A percentile compares a stretch with the other conserved stretches of the same genome.
These are phyloP conservation scores for Mycalesis mineus DNA, from an alignment of 2,888 invertebrate genomes.

Conservation along the genomic window DNA sequence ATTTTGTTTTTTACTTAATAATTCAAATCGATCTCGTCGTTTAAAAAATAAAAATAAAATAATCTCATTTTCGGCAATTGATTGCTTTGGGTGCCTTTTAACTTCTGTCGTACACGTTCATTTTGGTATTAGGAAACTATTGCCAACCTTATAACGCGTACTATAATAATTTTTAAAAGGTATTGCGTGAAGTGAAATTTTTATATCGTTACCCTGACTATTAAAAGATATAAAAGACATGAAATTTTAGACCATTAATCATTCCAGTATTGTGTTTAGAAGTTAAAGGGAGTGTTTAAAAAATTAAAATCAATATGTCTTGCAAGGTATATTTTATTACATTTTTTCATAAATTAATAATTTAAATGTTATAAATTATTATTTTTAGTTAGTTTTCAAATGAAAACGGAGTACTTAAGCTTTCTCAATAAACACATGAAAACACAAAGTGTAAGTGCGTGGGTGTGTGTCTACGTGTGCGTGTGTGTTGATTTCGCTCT, in stretches of 20 bases:
- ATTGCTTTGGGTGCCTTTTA: not conserved
- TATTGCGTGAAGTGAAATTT: conserved; percentile 35
- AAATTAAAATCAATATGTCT: conserved; percentile 15
- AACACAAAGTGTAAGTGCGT: too few relatives aligned
- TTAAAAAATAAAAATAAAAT: too few relatives aligned
- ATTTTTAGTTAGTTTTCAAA: too few relatives aligned
- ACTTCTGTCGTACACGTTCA: conserved; percentile 9
- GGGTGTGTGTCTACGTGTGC: too few relatives aligned
- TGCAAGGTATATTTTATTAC: conserved; percentile 20
- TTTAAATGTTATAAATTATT: too few relatives aligned
- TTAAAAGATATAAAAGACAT: conserved; percentile 45
- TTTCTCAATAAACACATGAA: too few relatives aligned
- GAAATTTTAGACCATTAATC: conserved; percentile 33
- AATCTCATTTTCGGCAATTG: not conserved
- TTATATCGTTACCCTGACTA: conserved; percentile 35
- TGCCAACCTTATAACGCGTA: conserved; percentile 12
- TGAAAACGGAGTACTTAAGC: too few relatives aligned
- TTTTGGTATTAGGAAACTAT: conserved; percentile 22
- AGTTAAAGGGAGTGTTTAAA: conserved; percentile 16
- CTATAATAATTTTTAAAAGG: conserved; percentile 16
- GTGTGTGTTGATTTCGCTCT: too few relatives aligned
- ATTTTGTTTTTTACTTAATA: too few relatives aligned
- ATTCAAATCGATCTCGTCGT: too few relatives aligned
- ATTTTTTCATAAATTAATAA: too few relatives aligned
- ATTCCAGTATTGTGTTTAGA: conserved; percentile 33